Conservation (phyloP, 1,140 invertebrate genomes). For the Sarcophaga bullata region DNA sequence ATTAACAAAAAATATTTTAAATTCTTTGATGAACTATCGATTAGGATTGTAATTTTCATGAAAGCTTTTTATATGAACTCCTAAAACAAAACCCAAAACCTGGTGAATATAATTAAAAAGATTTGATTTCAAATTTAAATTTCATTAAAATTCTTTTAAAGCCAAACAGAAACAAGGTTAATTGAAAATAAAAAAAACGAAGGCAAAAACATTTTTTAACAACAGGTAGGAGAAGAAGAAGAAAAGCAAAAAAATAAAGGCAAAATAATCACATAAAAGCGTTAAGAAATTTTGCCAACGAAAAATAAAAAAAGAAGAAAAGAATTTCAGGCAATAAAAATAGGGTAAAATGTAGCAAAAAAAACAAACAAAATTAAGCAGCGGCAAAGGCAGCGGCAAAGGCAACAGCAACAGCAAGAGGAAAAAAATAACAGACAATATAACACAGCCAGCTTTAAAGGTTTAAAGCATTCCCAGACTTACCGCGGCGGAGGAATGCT, state of each 20-base stretch:
- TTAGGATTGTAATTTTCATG: too few relatives aligned
- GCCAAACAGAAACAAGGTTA: slow-evolving; percentile 5
- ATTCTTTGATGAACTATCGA: too few relatives aligned
- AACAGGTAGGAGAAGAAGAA: slow-evolving; percentile 33
- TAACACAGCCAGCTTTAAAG: slow-evolving; percentile 46
- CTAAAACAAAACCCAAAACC: too few relatives aligned
- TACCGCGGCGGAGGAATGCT: slow-evolving; percentile 78
- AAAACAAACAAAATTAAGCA: slow-evolving; percentile 43
- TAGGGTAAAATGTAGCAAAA: slow-evolving; percentile 47
- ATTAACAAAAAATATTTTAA: too few relatives aligned
- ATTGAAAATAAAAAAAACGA: neutral
- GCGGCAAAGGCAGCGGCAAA: slow-evolving; percentile 34
- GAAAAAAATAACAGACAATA: slow-evolving; percentile 30
- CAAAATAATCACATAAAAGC: slow-evolving; percentile 43
- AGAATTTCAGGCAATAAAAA: neutral
- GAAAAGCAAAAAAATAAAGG: too few relatives aligned
- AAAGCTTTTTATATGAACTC: too few relatives aligned
- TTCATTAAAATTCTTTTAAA: neutral
- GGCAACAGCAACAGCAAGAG: slow-evolving; percentile 43
- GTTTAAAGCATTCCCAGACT: slow-evolving; percentile 67
- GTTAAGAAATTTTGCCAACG: slow-evolving; percentile 50
- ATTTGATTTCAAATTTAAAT: neutral
- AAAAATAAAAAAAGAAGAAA: slow-evolving; percentile 27
- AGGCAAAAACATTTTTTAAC: neutral
- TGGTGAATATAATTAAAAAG: too few relatives aligned